Base-by-base conservation (phyloP, 2,888 invertebrate species). In the Acheta domesticus region DNA sequence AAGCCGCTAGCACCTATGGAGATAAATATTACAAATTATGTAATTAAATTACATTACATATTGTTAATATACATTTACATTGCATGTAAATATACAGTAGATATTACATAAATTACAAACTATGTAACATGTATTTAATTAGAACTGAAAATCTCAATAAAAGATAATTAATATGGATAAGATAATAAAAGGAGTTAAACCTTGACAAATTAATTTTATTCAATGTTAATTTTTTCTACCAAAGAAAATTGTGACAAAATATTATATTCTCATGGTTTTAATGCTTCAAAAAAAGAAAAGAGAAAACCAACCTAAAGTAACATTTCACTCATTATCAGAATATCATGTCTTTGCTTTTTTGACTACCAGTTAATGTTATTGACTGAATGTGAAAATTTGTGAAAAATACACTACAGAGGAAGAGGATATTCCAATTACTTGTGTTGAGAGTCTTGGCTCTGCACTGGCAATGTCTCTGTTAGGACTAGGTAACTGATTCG, bases 1-100 rank as follows among this genome's bases (percentile, higher is more conserved):
- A 48, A 11, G 81, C 80, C 48, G 81, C 82, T 20, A 77, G 11
- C n/a, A 83, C 23, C 82, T 83, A 77, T 19, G 78, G 74, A 49
- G 50, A 49, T 36, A 36, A 36, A 36, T n/a, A n/a, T 36, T 36
- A 36, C 8, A 36, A 36, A 79, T 23, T 20, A 82, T 20, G 11
- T 74, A 74, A 74, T 11, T 74, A 11, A 11, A 74, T 11, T 74
- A 11, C 20, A 11, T 74, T n/a, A n/a, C 11, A 11, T n/a, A 12
- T n/a, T 23, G 4, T 3, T 3, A 23, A 23, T 23, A 23, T 4
- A 23, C 1, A 4, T 23, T 23, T 23, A 74, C 74, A 74, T 74
- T 74, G n/a, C 20, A 19, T 20, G 36, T 20, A 76, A 20, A 21
- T 76, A 23, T 8, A 23, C 11, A 21, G 8, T 11, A 76, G 19